These are phyloP conservation scores for Florisuga fusca DNA, from an alignment of 2,797 vertebrate genomes.

Conservation along the genomic window DNA sequence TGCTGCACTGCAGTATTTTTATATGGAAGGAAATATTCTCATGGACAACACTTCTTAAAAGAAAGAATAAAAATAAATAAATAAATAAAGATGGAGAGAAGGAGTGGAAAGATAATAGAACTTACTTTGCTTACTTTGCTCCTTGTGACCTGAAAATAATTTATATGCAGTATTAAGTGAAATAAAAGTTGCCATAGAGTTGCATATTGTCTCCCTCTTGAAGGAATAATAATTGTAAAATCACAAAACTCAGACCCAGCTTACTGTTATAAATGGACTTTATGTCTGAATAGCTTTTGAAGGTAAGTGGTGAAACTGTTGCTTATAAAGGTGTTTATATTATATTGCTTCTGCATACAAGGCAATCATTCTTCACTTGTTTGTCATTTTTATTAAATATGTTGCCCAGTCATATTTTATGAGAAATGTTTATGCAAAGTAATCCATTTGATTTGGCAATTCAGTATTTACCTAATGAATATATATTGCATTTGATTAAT, in stretches of 20 bases:
- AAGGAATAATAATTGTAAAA: slow-evolving; percentile 45
- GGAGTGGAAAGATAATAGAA: neutral
- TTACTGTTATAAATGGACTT: slow-evolving; percentile 39
- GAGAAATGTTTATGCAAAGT: slow-evolving; percentile 43
- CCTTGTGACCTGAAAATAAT: slow-evolving; percentile 16
- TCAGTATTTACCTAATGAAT: slow-evolving; percentile 55
- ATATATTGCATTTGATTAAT: slow-evolving; percentile 55
- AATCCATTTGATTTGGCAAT: slow-evolving; percentile 5
- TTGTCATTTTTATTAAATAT: slow-evolving; percentile 62
- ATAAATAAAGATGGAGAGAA: neutral
- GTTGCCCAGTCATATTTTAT: slow-evolving; percentile 35
- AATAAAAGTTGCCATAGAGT: slow-evolving; percentile 38
- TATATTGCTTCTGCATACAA: slow-evolving; percentile 16
- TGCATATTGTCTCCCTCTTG: slow-evolving; percentile 7
- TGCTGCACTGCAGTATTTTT: neutral
- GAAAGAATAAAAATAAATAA: neutral
- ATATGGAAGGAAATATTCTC: neutral
- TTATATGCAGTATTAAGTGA: slow-evolving; percentile 33
- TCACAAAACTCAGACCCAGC: neutral
- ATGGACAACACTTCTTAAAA: neutral
- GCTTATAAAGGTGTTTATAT: slow-evolving; percentile 51
- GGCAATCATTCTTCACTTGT: slow-evolving; percentile 18
- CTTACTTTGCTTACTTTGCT: neutral
- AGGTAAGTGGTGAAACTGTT: slow-evolving; percentile 36
- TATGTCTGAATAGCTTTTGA: slow-evolving; percentile 24